Base-by-base conservation (phyloP, 2,113 vertebrate genomes). In the Bos javanicus region DNA sequence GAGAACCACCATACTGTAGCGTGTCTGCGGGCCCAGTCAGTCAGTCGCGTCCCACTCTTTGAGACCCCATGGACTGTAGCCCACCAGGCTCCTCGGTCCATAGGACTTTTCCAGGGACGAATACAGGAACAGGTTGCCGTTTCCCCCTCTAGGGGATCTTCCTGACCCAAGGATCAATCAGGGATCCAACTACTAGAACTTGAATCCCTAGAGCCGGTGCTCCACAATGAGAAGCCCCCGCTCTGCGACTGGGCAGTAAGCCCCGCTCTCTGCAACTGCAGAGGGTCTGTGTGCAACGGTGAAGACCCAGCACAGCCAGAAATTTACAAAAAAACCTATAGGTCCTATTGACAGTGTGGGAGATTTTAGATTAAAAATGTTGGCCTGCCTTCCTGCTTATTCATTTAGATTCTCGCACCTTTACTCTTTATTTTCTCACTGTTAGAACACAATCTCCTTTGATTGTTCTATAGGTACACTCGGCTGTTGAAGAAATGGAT, bases 401-500 rank as follows among this genome's bases (percentile, higher is more conserved):
- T 86, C 17, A 23, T 60, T 15, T 23, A 59, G 74, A 25, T 48
- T 81, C 33, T 90, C 48, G 82, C 10, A 50, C 16, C 88, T 43
- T 56, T 56, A 36, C 56, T 56, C 28, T 91, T 95, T 85, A 7
- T 93, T 86, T 85, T 46, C 74, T 81, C 76, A 9, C 62, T 89
- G 39, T 76, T 95, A 67, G 67, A 95, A 21, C 30, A 50, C 11
- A 13, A 54, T 71, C 48, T 76, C 25, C 36, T 17, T 30, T 76
- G 59, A 15, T 57, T 92, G 71, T 78, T 81, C 81, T 78, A 9
- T 96, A 99, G 99, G 99, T 99, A 62, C 99, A 99, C 97, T 99
- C 99, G 4, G 99, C 99, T 85, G 99, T 99, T 81, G 99, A 99
- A 96, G 99, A 99, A 94, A 99, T 99, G 95, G 99, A 99, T 95